phyloP scores from a whole-genome alignment of 2,888 invertebrate genomes.

The Heliconius ethilla region DNA sequence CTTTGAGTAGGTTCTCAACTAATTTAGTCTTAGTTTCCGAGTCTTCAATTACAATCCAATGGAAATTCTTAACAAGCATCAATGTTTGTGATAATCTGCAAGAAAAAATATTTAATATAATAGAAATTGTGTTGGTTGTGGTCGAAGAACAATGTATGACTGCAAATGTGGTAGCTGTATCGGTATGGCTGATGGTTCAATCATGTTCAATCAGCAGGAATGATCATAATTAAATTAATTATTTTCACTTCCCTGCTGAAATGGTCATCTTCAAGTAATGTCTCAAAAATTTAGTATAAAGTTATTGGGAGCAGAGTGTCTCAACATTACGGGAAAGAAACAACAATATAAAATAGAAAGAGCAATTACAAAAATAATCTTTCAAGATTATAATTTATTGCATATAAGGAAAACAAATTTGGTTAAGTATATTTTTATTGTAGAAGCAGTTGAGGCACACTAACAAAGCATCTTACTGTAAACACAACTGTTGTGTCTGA shows the following conservation, averaged over 20 bases:
- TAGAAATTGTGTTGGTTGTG: not conserved
- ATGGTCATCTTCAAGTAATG: no score
- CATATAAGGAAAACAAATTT: no score
- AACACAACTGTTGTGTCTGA: not conserved
- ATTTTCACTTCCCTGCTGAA: no score
- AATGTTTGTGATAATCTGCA: conserved; percentile 92
- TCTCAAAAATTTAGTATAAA: no score
- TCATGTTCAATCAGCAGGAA: no score
- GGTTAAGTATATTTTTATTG: not conserved
- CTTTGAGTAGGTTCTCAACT: conserved; percentile 87
- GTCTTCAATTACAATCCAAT: conserved; percentile 97
- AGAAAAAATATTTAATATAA: conserved; percentile 40
- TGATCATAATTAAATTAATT: no score
- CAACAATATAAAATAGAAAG: not conserved
- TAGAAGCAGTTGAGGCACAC: not conserved
- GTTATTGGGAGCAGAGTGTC: no score
- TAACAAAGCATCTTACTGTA: not conserved
- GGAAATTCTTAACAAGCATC: conserved; percentile 91
- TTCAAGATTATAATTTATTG: not conserved
- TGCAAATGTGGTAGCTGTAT: no score
- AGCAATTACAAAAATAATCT: not conserved
- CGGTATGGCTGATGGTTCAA: no score
- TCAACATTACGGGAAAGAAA: not conserved
- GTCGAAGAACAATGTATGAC: no score
- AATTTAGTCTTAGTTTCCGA: conserved; percentile 85